These are phyloP conservation scores for Tamandua tetradactyla DNA, from an alignment of 2,797 vertebrate genomes.

Conservation along the genomic window DNA sequence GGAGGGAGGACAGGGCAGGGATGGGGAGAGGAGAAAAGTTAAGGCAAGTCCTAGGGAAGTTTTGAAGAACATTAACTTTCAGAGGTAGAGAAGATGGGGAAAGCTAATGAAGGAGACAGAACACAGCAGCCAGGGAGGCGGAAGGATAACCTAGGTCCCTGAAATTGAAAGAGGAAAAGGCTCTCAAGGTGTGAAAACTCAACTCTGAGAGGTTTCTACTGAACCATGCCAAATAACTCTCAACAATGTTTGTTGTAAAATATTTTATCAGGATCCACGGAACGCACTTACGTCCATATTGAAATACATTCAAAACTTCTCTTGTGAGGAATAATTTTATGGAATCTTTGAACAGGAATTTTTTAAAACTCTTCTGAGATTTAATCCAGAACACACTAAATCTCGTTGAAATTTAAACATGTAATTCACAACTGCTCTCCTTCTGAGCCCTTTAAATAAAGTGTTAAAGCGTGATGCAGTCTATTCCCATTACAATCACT, in stretches of 20 bases:
- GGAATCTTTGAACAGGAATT: neutral
- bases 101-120: neutral
- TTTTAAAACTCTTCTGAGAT: too few relatives aligned
- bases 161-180: neutral
- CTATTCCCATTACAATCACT: too few relatives aligned
- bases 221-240: neutral
- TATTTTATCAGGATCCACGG: neutral
- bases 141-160: neutral
- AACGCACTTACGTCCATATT: neutral
- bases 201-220: neutral
- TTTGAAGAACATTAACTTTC: too few relatives aligned
- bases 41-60: neutral
- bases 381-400: neutral
- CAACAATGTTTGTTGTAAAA: too few relatives aligned
- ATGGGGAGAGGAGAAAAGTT: neutral
- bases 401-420: neutral
- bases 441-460: neutral
- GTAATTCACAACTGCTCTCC: too few relatives aligned
- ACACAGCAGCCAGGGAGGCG: neutral
- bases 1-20: too few relatives aligned
- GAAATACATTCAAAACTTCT: neutral
- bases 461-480: rapidly evolving
- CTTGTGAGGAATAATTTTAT: neutral
- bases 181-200: neutral
- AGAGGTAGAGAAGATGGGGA: neutral